phyloP scores from a whole-genome alignment of 1,140 invertebrate species.

The Drosophila busckii region DNA sequence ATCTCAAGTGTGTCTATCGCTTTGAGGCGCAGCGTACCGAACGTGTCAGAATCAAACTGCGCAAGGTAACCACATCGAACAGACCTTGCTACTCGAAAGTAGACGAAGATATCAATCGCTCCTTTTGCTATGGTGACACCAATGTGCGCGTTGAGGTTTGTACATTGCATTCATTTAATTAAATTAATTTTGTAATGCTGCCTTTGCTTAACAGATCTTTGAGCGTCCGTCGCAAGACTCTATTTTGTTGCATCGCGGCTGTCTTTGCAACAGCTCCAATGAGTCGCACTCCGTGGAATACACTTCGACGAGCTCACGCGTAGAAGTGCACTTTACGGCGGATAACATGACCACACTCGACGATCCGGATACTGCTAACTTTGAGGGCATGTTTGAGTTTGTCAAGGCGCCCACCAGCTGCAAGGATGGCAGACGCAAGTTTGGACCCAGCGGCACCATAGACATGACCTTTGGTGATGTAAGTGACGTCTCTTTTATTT shows the following conservation, averaged over 20 bases:
- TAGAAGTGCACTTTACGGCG: conserved; percentile 90
- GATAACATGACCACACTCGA: conserved; percentile 89
- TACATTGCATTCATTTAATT: neutral
- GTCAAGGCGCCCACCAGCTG: conserved; percentile 84
- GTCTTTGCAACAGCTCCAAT: conserved; percentile 81
- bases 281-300: conserved; percentile 84
- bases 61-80: conserved; percentile 83
- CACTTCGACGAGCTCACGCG: conserved; percentile 86
- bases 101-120: conserved; percentile 84
- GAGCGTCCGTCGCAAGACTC: conserved; percentile 87
- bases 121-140: conserved; percentile 84
- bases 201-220: conserved; percentile 79
- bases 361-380: conserved; percentile 90
- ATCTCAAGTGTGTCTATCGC: conserved; percentile 91
- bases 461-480: conserved; percentile 86
- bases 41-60: conserved; percentile 85
- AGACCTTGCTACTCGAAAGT: conserved; percentile 83
- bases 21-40: conserved; percentile 90
- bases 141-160: conserved; percentile 67
- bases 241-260: conserved; percentile 82
- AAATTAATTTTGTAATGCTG: neutral
- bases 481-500: conserved; percentile 48
- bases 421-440: conserved; percentile 82
- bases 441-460: conserved; percentile 88
- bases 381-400: conserved; percentile 91